Percentiles rank a stretch among this genome's conserved stretches.
Evolutionary conservation across 2,797 vertebrate species (phyloP).

Genomic region (Cryptoprocta ferox): DNA sequence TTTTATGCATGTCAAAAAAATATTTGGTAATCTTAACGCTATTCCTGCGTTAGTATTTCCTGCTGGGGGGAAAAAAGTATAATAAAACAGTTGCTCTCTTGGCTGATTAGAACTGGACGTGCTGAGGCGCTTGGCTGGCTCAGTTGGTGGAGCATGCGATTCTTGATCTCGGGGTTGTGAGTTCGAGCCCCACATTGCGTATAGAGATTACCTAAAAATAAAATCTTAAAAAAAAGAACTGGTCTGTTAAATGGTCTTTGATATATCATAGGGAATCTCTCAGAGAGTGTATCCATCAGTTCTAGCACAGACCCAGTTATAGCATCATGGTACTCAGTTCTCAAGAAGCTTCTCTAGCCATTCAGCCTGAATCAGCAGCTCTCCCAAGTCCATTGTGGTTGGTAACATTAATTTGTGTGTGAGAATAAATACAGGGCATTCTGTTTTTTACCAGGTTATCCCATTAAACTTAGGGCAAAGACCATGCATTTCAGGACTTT

Average conservation of each 20-base stretch:
- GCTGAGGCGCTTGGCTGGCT: not conserved
- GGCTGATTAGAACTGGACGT: not conserved
- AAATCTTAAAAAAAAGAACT: not conserved
- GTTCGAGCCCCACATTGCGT: not conserved
- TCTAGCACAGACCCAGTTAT: not conserved
- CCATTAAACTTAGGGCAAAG: not conserved
- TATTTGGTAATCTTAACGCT: not conserved
- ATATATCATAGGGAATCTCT: not conserved
- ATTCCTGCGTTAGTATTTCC: conserved; percentile 29
- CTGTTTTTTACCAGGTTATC: not conserved
- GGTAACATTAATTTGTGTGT: not conserved
- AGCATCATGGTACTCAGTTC: not conserved
- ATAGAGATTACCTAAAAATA: not conserved
- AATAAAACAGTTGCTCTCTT: not conserved
- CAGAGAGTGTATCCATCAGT: not conserved
- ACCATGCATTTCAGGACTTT: not conserved
- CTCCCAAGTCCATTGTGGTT: not conserved
- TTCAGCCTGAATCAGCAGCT: not conserved
- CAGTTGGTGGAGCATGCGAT: accelerated
- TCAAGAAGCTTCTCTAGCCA: not conserved
- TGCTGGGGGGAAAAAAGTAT: not conserved
- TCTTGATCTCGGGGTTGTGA: not conserved
- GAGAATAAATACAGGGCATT: not conserved
- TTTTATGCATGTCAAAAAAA: not conserved
- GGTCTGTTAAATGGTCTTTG: not conserved